Conservation (phyloP, 2,113 vertebrate species). For the Tachycineta bicolor region DNA sequence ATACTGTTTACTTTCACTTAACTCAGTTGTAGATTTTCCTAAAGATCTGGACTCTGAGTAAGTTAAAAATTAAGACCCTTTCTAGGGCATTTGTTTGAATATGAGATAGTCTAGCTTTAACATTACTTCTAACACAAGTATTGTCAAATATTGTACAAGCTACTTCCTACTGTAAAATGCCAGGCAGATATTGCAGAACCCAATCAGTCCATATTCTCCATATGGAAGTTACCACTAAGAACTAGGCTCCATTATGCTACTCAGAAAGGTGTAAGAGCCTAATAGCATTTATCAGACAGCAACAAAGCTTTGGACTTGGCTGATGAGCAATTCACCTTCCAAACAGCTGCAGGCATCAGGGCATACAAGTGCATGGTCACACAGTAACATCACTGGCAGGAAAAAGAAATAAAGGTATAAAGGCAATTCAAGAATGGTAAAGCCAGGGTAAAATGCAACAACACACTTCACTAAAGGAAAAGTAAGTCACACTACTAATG, state of each 20-base stretch:
- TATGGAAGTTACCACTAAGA: not conserved
- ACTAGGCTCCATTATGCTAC: not conserved
- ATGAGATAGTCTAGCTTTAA: not conserved
- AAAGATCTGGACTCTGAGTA: not conserved
- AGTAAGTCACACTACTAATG: not conserved
- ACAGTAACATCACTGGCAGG: not conserved
- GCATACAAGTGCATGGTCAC: not conserved
- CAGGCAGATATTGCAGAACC: not conserved
- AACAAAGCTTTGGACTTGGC: not conserved
- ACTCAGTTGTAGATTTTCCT: not conserved
- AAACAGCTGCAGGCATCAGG: not conserved
- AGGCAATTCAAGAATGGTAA: not conserved
- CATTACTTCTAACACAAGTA: not conserved
- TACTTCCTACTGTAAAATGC: not conserved
- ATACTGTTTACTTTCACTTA: not conserved
- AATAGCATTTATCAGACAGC: not conserved
- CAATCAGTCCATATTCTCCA: not conserved
- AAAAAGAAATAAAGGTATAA: not conserved
- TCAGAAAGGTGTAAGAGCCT: too few species aligned
- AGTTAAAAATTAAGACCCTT: not conserved
- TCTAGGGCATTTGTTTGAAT: not conserved
- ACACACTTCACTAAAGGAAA: not conserved
- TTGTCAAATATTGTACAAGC: fast-evolving
- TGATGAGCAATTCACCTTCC: not conserved
- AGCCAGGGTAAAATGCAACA: not conserved